These are phyloP conservation scores for Harpalus rubripes DNA, from an alignment of 2,888 invertebrate genomes.

Conservation along the genomic window DNA sequence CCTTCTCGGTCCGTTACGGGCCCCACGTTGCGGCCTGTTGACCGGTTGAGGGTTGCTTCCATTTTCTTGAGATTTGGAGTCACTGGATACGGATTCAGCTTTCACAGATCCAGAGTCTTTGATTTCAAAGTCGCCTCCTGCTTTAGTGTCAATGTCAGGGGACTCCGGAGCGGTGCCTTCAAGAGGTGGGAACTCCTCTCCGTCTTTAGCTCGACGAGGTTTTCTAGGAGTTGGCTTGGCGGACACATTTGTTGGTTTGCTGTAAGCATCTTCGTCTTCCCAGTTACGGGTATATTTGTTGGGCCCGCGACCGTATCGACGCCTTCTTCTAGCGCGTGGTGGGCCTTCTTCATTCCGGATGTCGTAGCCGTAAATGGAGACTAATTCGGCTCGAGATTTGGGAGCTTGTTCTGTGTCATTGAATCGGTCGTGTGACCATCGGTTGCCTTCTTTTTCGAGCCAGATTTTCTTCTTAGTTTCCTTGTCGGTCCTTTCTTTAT, in stretches of 20 bases:
- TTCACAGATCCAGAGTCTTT: not conserved
- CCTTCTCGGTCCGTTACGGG: not conserved
- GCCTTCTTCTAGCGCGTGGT: constrained; percentile 90
- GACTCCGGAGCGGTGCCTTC: not conserved
- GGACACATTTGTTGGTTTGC: constrained; percentile 77
- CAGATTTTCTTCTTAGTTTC: constrained; percentile 76
- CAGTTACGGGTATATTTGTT: constrained; percentile 95
- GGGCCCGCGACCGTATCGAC: constrained; percentile 94
- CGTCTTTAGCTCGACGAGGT: constrained; percentile 72
- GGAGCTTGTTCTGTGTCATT: constrained; percentile 90
- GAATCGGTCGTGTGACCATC: constrained; percentile 83
- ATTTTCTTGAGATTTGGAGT: constrained; percentile 58
- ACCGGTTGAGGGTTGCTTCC: constrained; percentile 17
- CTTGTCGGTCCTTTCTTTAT: constrained; percentile 72
- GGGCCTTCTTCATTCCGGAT: constrained; percentile 95
- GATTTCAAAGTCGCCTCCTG: constrained; percentile 4
- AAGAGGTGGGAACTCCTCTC: constrained; percentile 82
- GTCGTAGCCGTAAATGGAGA: constrained; percentile 94
- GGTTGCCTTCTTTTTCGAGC: constrained; percentile 76
- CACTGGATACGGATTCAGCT: not conserved
- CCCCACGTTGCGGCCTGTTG: not conserved
- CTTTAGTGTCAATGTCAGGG: not conserved
- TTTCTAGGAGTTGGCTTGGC: constrained; percentile 71
- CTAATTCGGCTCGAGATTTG: constrained; percentile 90
- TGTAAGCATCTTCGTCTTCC: constrained; percentile 95